These are phyloP conservation scores for Coenobita brevimanus DNA, from an alignment of 1,140 invertebrate genomes.

Conservation along the genomic window DNA sequence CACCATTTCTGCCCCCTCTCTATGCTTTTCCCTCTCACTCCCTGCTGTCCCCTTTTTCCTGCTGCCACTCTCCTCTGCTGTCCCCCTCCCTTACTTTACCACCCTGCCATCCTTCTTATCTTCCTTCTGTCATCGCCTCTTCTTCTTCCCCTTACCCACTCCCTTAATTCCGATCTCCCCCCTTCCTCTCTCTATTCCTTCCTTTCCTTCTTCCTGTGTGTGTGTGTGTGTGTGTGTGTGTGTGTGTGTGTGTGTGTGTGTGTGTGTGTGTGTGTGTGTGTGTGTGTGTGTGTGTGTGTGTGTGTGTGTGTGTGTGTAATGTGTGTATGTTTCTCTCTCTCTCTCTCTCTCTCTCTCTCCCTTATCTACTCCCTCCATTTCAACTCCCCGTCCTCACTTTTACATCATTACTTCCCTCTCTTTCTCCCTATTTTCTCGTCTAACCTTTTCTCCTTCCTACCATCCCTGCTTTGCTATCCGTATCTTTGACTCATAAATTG, in stretches of 20 bases:
- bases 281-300: too few relatives aligned
- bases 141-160: not conserved
- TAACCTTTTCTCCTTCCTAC: too few relatives aligned
- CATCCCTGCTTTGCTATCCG: too few relatives aligned
- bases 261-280: too few relatives aligned
- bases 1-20: not conserved
- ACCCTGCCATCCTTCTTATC: too few relatives aligned
- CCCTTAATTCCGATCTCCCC: not conserved
- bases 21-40: not conserved
- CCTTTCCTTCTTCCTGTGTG: slow-evolving; percentile 11
- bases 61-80: not conserved
- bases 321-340: not conserved
- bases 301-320: too few relatives aligned
- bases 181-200: slow-evolving; percentile 19
- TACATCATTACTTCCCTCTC: too few relatives aligned
- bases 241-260: too few relatives aligned
- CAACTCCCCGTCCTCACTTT: too few relatives aligned
- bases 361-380: too few relatives aligned
- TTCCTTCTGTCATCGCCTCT: slow-evolving; percentile 6
- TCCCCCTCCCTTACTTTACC: not conserved
- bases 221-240: not conserved
- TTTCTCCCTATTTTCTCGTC: too few relatives aligned
- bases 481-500: too few relatives aligned
- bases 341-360: not conserved
- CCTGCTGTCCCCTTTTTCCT: not conserved